These are phyloP conservation scores for Colossoma macropomum DNA, from an alignment of 2,113 vertebrate species.

Conservation along the genomic window DNA sequence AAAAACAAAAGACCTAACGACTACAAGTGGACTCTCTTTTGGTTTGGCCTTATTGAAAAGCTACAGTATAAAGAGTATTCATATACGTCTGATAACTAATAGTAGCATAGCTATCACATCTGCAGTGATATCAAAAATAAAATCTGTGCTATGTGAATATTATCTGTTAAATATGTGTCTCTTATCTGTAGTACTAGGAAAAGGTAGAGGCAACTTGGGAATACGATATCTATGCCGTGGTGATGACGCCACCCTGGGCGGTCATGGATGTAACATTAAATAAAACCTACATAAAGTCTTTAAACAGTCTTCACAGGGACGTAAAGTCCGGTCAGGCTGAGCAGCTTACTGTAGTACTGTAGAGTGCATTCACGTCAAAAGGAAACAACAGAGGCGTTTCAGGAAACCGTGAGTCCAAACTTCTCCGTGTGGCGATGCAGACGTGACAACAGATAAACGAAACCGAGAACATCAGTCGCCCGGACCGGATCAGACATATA, in stretches of 20 bases:
- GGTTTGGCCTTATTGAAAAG: background rate
- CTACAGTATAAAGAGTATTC: background rate
- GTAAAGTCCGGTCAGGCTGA: too few relatives aligned
- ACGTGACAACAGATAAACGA: constrained; percentile 71
- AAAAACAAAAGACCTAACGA: background rate
- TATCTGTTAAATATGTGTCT: constrained; percentile 37
- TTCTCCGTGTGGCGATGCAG: constrained; percentile 62
- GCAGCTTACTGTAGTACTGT: constrained; percentile 44
- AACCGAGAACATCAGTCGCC: constrained; percentile 76
- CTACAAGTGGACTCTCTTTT: background rate
- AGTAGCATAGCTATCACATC: background rate
- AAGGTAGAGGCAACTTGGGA: constrained; percentile 55
- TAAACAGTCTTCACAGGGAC: background rate
- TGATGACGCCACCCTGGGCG: constrained; percentile 12
- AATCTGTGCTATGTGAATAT: constrained; percentile 41
- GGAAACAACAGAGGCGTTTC: constrained; percentile 25
- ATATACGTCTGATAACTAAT: background rate
- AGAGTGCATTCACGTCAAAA: constrained; percentile 84
- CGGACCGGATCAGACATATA: constrained; percentile 85
- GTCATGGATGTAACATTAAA: constrained; percentile 36
- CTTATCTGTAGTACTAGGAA: constrained; percentile 36
- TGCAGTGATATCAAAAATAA: constrained; percentile 47
- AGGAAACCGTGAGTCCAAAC: constrained; percentile 60
- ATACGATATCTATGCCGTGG: constrained; percentile 45
- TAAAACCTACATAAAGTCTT: constrained; percentile 33